These are phyloP conservation scores for Corythoichthys intestinalis DNA, from an alignment of 2,113 vertebrate genomes.

Conservation along the genomic window DNA sequence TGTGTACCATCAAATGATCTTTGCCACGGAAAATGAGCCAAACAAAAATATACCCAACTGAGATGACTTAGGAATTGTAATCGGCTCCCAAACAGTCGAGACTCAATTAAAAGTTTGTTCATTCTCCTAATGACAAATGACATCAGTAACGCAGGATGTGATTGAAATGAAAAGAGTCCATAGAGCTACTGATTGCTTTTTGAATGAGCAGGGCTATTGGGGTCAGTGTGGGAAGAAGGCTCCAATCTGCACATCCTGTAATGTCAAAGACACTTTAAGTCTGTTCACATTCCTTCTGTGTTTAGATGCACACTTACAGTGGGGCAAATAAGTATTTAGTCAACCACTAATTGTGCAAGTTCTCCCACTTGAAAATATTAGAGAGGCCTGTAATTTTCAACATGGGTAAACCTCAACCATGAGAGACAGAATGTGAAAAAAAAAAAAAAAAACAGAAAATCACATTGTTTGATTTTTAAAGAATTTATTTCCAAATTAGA, in stretches of 20 bases:
- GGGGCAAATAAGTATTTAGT: no score
- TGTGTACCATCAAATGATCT: neutral
- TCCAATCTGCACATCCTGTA: conserved; percentile 9
- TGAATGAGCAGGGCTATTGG: conserved; percentile 50
- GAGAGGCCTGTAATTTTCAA: no score
- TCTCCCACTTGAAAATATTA: no score
- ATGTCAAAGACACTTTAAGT: conserved; percentile 24
- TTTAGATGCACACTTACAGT: neutral
- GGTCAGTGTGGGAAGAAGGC: conserved; percentile 35
- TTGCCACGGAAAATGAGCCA: conserved; percentile 22
- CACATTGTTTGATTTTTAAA: no score
- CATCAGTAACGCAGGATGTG: conserved; percentile 52
- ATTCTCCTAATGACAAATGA: conserved; percentile 61
- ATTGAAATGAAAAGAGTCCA: conserved; percentile 47
- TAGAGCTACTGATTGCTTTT: conserved; percentile 60
- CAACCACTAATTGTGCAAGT: no score
- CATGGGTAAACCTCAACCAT: no score
- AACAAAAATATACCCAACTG: conserved; percentile 39
- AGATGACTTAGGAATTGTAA: conserved; percentile 49
- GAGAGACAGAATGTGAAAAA: no score
- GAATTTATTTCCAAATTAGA: no score
- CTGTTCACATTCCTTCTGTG: conserved; percentile 11
- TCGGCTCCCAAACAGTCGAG: conserved; percentile 51
- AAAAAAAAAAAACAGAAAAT: no score
- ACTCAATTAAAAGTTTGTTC: conserved; percentile 69